These are phyloP conservation scores for Ambastaia sidthimunki DNA, from an alignment of 2,797 vertebrate genomes.

Conservation along the genomic window DNA sequence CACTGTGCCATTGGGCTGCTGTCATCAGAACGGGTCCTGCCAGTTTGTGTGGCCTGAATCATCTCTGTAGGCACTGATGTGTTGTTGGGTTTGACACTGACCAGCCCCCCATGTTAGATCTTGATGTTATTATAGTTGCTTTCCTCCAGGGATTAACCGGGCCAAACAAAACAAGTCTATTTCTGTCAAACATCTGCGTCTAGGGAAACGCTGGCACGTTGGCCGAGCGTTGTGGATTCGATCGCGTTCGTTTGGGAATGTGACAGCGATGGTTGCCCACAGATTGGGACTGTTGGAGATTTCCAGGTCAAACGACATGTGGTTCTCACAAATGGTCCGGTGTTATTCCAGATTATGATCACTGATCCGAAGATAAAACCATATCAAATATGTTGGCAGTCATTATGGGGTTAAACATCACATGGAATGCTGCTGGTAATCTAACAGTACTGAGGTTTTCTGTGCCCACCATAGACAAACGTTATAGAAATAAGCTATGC, in stretches of 20 bases:
- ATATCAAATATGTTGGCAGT: slow-evolving; percentile 5
- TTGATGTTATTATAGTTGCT: slow-evolving; percentile 27
- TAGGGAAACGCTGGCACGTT: slow-evolving; percentile 4
- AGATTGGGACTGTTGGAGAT: not conserved
- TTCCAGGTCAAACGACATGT: slow-evolving; percentile 1
- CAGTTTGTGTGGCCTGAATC: slow-evolving; percentile 13
- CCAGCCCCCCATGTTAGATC: slow-evolving; percentile 5
- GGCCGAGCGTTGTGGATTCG: slow-evolving; percentile 1
- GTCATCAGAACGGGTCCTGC: slow-evolving; percentile 5
- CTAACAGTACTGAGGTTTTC: not conserved
- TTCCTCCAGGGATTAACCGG: slow-evolving; percentile 38
- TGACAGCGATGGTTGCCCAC: not conserved
- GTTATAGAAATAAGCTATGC: not conserved
- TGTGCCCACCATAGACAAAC: not conserved
- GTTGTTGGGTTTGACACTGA: slow-evolving; percentile 38
- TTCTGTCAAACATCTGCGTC: slow-evolving; percentile 38
- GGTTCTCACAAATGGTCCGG: not conserved
- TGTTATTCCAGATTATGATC: slow-evolving; percentile 30
- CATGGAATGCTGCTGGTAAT: not conserved
- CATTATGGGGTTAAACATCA: not conserved
- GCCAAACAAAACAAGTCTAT: slow-evolving; percentile 37
- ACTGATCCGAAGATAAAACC: slow-evolving; percentile 19
- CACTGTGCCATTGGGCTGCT: not conserved
- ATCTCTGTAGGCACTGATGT: slow-evolving; percentile 11
- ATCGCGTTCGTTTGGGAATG: not conserved